Percentiles rank a stretch among this genome's conserved stretches.
phyloP scores from a whole-genome alignment of 2,797 vertebrate genomes.

The Malurus leucopterus region DNA sequence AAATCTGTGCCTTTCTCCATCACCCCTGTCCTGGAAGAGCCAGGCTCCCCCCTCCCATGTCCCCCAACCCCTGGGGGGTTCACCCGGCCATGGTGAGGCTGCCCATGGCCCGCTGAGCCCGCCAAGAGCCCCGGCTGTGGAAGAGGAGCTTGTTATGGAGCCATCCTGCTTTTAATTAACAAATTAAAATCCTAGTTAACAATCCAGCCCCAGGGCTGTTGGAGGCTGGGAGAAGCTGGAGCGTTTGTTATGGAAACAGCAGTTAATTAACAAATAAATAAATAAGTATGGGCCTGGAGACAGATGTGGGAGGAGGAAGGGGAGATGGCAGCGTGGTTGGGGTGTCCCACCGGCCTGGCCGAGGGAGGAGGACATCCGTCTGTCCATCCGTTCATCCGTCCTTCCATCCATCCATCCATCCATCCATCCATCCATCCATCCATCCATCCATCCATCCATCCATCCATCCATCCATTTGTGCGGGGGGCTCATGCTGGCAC shows the following conservation, averaged over 20 bases:
- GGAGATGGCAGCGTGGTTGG: rapidly evolving
- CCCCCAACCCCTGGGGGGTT: not conserved
- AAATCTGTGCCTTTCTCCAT: not conserved
- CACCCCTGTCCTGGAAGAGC: not conserved
- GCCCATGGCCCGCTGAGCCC: not conserved
- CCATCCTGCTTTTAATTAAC: conserved; percentile 74
- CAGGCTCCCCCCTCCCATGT: rapidly evolving
- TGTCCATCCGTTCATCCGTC: not conserved
- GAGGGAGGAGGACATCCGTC: rapidly evolving
- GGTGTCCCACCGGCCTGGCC: not conserved
- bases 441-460: too few relatives aligned
- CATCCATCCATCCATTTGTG: not conserved
- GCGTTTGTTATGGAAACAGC: conserved; percentile 71
- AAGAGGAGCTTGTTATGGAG: conserved; percentile 59
- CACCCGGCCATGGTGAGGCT: not conserved
- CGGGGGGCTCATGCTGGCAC: not conserved
- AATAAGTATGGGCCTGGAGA: conserved; percentile 43
- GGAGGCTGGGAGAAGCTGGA: conserved; percentile 63
- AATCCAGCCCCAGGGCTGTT: conserved; percentile 68
- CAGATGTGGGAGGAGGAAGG: not conserved
- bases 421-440: not conserved
- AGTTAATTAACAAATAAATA: conserved; percentile 69
- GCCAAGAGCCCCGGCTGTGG: conserved; percentile 1
- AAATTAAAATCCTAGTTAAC: conserved; percentile 78
- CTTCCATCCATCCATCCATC: not conserved